Percentiles rank a stretch among this genome's conserved stretches.
These are phyloP conservation scores for Pantherophis vulpinus DNA, from an alignment of 2,797 vertebrate genomes.

Conservation along the genomic window DNA sequence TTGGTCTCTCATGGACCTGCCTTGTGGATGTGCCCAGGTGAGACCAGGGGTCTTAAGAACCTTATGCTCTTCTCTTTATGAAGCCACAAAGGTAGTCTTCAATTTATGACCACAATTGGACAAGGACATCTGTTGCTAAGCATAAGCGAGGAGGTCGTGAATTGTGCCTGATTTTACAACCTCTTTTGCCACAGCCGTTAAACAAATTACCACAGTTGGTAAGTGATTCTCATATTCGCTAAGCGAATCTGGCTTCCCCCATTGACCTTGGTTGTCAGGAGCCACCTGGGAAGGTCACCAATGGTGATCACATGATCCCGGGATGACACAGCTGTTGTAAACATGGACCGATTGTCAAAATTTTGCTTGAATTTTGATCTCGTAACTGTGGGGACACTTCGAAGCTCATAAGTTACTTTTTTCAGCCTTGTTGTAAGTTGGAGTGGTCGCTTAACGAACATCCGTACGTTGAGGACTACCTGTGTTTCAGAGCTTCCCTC, in stretches of 20 bases:
- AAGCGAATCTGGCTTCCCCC: neutral
- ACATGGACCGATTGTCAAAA: neutral
- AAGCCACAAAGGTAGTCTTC: neutral
- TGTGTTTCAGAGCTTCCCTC: neutral
- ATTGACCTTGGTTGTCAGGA: too few species aligned
- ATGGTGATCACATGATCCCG: neutral
- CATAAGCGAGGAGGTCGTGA: neutral
- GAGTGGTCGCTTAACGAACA: neutral
- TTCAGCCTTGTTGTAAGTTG: neutral
- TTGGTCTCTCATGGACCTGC: neutral
- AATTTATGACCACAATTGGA: too few species aligned
- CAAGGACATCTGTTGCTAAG: neutral
- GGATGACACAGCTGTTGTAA: neutral
- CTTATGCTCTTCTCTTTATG: too few species aligned
- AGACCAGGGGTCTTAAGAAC: too few species aligned
- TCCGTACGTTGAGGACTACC: too few species aligned
- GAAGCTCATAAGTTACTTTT: neutral
- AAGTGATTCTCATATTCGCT: neutral
- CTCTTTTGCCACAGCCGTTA: neutral
- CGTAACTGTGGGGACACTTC: neutral
- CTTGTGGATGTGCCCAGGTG: neutral
- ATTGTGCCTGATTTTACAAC: neutral
- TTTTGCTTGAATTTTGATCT: neutral
- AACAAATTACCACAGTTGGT: neutral
- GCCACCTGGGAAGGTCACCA: neutral